These are phyloP conservation scores for Formicarius rufipectus DNA, from an alignment of 2,113 vertebrate species.

Conservation along the genomic window DNA sequence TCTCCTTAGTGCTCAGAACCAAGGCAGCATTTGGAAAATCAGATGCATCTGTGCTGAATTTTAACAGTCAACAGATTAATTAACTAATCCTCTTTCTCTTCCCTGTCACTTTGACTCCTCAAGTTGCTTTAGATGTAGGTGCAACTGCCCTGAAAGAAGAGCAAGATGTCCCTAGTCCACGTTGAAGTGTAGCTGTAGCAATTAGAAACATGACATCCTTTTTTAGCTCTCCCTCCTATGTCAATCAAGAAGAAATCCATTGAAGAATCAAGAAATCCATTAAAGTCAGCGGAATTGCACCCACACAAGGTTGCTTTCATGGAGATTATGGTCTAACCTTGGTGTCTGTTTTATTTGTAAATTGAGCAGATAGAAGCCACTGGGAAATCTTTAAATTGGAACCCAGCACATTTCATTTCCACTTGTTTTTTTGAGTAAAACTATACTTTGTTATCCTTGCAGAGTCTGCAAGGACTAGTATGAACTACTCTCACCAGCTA, in stretches of 20 bases:
- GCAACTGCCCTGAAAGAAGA: neutral
- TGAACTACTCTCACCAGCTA: slow-evolving; percentile 22
- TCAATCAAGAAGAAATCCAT: neutral
- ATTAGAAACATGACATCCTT: neutral
- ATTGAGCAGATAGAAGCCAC: slow-evolving; percentile 48
- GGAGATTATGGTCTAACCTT: neutral
- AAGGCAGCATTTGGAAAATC: neutral
- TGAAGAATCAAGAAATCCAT: neutral
- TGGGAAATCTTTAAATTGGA: neutral
- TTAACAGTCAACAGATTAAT: neutral
- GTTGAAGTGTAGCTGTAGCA: neutral
- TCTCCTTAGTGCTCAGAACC: neutral
- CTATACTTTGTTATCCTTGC: slow-evolving; percentile 41
- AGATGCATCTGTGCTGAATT: neutral
- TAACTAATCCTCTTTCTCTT: neutral
- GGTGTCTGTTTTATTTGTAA: slow-evolving; percentile 48
- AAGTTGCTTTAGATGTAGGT: neutral
- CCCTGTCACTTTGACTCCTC: neutral
- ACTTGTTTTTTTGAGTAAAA: slow-evolving; percentile 26
- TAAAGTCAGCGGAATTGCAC: neutral
- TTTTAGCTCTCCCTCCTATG: neutral
- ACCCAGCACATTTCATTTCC: slow-evolving; percentile 22
- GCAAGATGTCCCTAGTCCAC: neutral
- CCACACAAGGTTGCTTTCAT: neutral
- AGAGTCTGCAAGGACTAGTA: slow-evolving; percentile 7